phyloP scores from a whole-genome alignment of 2,888 invertebrate genomes.

The Ormyrus thymus region DNA sequence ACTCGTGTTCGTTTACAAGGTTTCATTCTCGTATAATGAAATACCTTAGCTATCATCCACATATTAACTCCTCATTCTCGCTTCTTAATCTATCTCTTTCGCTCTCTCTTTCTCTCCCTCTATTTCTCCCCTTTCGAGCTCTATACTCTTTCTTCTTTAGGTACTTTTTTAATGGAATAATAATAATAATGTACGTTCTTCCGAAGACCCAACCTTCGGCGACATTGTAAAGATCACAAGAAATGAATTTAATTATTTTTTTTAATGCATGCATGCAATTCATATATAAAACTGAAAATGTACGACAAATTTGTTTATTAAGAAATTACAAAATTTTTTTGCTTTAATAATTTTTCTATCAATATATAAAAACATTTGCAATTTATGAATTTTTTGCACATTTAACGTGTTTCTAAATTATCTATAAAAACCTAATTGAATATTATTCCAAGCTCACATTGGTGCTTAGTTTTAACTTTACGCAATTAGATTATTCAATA shows the following conservation, averaged over 20 bases:
- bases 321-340: not conserved
- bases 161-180: slow-evolving; percentile 42
- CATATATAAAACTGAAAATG: slow-evolving; percentile 29
- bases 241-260: slow-evolving; percentile 19
- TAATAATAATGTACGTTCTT: slow-evolving; percentile 17
- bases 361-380: too few species aligned
- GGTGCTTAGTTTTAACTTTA: slow-evolving; percentile 42
- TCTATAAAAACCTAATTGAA: not conserved
- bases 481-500: slow-evolving; percentile 29
- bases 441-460: slow-evolving; percentile 13
- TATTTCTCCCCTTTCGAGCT: slow-evolving; percentile 14
- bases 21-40: slow-evolving; percentile 21
- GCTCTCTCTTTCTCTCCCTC: slow-evolving; percentile 31
- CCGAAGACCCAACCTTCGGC: slow-evolving; percentile 38
- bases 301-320: not conserved
- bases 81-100: slow-evolving; percentile 26
- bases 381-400: too few species aligned
- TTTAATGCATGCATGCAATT: slow-evolving; percentile 5
- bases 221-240: slow-evolving; percentile 22
- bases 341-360: not conserved
- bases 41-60: slow-evolving; percentile 10
- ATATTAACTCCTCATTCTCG: slow-evolving; percentile 33
- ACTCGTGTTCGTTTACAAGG: slow-evolving; percentile 32
- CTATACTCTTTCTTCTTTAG: slow-evolving; percentile 26
- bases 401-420: not conserved